Evolutionary conservation across 2,888 invertebrate species (phyloP).

Genomic region (Chaitophorus viminalis): DNA sequence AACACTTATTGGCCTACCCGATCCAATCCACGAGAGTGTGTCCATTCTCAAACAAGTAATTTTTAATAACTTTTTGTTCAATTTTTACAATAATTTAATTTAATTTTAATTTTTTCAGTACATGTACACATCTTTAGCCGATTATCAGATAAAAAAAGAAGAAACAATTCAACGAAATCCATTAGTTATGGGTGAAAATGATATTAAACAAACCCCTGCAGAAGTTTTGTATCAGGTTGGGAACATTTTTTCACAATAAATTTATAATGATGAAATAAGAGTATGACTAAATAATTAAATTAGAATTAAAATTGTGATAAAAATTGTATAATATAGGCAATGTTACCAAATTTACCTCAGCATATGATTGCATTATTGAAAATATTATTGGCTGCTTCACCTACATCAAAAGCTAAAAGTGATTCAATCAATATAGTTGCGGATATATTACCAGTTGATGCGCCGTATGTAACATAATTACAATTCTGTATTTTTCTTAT

Average conservation of each 20-base stretch:
- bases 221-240: constrained; percentile 83
- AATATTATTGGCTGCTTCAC: constrained; percentile 95
- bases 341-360: constrained; percentile 94
- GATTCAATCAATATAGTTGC: constrained; percentile 99
- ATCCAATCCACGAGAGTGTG: constrained; percentile 96
- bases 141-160: constrained; percentile 90
- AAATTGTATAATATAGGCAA: constrained; percentile 73
- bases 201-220: constrained; percentile 82
- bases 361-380: constrained; percentile 97
- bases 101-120: constrained; percentile 71
- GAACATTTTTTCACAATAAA: not conserved
- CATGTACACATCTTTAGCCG: constrained; percentile 92
- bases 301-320: not conserved
- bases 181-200: constrained; percentile 83
- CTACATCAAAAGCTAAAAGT: constrained; percentile 97
- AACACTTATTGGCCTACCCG: constrained; percentile 93
- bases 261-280: not conserved
- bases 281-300: not conserved
- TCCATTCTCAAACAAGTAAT: constrained; percentile 78
- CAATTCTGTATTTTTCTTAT: constrained; percentile 67
- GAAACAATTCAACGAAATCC: constrained; percentile 92
- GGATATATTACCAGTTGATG: constrained; percentile 96
- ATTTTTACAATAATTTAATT: not conserved
- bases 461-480: constrained; percentile 73
- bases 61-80: not conserved